phyloP scores from a whole-genome alignment of 2,113 vertebrate species.

The Silurus asotus region DNA sequence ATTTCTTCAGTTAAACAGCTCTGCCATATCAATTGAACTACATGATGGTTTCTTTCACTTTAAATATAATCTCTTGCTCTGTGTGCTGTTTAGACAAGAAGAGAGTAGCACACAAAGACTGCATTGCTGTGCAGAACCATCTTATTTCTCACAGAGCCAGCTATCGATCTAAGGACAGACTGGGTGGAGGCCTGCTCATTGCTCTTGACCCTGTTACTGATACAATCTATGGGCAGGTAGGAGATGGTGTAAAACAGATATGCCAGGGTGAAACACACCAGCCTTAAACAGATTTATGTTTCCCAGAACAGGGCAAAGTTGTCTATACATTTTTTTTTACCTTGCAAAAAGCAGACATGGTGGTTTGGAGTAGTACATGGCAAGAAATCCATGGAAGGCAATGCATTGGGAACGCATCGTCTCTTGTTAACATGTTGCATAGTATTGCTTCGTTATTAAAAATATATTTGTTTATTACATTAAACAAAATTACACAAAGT shows the following conservation, averaged over 20 bases:
- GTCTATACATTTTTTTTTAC: background rate
- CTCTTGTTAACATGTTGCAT: background rate
- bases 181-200: background rate
- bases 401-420: background rate
- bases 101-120: background rate
- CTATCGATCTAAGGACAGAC: slow-evolving; percentile 2
- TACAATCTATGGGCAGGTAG: slow-evolving; percentile 9
- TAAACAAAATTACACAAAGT: no score
- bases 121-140: background rate
- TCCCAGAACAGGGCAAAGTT: background rate
- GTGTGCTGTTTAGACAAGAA: slow-evolving; percentile 5
- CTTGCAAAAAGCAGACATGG: background rate
- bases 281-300: slow-evolving; percentile 12
- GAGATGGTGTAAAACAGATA: slow-evolving; percentile 22
- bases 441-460: background rate
- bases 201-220: slow-evolving; percentile 23
- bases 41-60: background rate
- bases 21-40: background rate
- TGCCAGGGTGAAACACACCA: background rate
- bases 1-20: slow-evolving; percentile 1
- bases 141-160: background rate
- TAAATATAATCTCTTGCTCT: slow-evolving; percentile 10
- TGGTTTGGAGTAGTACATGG: background rate
- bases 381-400: background rate
- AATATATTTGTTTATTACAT: no score